Conservation (phyloP, 37 sponge, comb jelly and placozoan species). For the Eunapius fragilis region DNA sequence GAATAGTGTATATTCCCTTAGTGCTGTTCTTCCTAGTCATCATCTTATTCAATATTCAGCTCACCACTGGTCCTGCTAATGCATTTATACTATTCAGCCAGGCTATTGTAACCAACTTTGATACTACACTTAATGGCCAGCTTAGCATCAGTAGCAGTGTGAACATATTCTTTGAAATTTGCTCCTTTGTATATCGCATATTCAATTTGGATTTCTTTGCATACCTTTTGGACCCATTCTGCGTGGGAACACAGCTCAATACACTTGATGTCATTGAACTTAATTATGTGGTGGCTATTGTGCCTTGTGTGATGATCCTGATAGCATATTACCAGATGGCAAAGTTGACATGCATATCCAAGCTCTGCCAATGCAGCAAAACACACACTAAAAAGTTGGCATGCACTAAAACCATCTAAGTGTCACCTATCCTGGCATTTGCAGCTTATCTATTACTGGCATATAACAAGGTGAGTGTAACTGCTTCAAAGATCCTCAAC, state of each 20-base stretch:
- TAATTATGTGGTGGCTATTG: constrained; percentile 18
- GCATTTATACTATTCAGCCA: constrained; percentile 33
- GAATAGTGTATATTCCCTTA: constrained; percentile 13
- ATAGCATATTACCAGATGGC: background rate
- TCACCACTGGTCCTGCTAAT: constrained; percentile 19
- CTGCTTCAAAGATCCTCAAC: constrained; percentile 41
- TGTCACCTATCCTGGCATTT: constrained; percentile 37
- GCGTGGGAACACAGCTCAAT: background rate
- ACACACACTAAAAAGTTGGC: too few relatives aligned
- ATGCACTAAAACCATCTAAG: too few relatives aligned
- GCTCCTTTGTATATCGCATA: constrained; percentile 9
- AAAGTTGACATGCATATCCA: too few relatives aligned
- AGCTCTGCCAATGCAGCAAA: too few relatives aligned
- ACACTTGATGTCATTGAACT: constrained; percentile 1
- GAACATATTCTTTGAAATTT: background rate
- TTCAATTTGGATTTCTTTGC: constrained; percentile 38
- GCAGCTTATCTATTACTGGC: constrained; percentile 56
- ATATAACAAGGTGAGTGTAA: constrained; percentile 45
- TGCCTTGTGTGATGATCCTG: constrained; percentile 13
- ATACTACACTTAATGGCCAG: background rate
- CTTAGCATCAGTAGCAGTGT: background rate
- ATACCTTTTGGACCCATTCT: background rate
- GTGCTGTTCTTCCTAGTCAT: constrained; percentile 3
- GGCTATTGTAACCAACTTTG: background rate
- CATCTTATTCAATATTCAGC: constrained; percentile 11